A percentile compares a stretch with the other conserved stretches of the same genome.
These are phyloP conservation scores for Lampropteryx suffumata DNA, from an alignment of 2,888 invertebrate genomes.

Conservation along the genomic window DNA sequence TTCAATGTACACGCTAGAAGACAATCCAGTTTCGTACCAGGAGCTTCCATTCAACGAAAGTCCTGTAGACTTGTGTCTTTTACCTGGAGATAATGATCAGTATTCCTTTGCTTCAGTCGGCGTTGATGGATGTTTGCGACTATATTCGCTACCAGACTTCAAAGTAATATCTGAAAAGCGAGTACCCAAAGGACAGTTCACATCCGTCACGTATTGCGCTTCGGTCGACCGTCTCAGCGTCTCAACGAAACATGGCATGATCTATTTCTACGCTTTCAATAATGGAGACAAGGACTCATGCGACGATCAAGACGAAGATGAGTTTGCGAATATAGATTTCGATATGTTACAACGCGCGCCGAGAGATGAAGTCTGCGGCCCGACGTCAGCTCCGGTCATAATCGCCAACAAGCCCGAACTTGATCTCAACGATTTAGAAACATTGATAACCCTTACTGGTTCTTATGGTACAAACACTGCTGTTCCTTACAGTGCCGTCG, in stretches of 20 bases:
- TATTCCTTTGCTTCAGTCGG: constrained; percentile 89
- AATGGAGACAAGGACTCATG: constrained; percentile 87
- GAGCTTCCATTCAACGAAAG: constrained; percentile 85
- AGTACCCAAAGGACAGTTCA: constrained; percentile 87
- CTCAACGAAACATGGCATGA: constrained; percentile 89
- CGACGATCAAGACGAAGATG: constrained; percentile 89
- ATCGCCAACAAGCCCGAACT: constrained; percentile 84
- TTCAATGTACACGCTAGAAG: constrained; percentile 70
- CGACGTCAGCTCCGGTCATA: constrained; percentile 60
- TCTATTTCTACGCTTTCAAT: constrained; percentile 91
- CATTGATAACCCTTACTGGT: constrained; percentile 88
- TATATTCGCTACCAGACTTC: constrained; percentile 88
- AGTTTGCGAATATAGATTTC: constrained; percentile 76
- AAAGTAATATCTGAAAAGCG: constrained; percentile 86
- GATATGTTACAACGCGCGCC: constrained; percentile 70
- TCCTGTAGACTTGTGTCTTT: constrained; percentile 86
- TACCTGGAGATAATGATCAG: constrained; percentile 81
- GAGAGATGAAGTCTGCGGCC: constrained; percentile 61
- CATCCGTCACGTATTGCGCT: constrained; percentile 93
- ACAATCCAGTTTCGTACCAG: constrained; percentile 83
- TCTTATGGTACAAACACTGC: constrained; percentile 85
- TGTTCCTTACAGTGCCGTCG: constrained; percentile 90
- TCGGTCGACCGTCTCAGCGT: constrained; percentile 94
- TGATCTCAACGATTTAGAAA: constrained; percentile 83
- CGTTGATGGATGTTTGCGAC: constrained; percentile 87